Evolutionary conservation across 2,797 vertebrate genomes (phyloP).

Genomic region (Neosilurus mollespiculum): DNA sequence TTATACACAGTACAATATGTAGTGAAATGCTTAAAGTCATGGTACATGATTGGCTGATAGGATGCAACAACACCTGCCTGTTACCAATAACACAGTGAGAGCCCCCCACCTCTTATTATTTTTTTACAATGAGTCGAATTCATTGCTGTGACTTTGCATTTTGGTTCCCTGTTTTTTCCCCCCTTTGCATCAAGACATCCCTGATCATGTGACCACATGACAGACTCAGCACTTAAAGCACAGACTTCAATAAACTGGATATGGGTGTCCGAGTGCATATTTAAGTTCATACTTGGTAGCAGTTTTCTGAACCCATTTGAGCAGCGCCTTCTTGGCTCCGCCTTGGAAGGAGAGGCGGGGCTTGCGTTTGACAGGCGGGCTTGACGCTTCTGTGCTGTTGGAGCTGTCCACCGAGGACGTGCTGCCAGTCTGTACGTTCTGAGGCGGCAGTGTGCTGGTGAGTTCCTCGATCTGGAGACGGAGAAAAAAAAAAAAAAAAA

Average conservation of each 20-base stretch:
- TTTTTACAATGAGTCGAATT: too few species aligned
- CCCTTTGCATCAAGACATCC: neutral
- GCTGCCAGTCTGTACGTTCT: constrained; percentile 84
- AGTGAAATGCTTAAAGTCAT: too few species aligned
- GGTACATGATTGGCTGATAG: neutral
- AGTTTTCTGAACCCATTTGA: constrained; percentile 92
- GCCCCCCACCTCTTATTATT: too few species aligned
- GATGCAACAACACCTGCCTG: neutral
- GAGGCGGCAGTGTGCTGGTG: constrained; percentile 88
- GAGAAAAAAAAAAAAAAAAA: neutral
- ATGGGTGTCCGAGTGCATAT: neutral
- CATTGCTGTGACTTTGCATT: too few species aligned
- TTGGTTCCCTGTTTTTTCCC: neutral
- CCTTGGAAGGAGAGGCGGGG: constrained; percentile 83
- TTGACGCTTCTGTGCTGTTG: constrained; percentile 84
- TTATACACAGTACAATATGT: too few species aligned
- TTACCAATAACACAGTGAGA: too few species aligned
- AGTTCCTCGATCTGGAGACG: constrained; percentile 88
- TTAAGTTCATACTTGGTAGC: constrained; percentile 80
- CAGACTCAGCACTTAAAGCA: neutral
- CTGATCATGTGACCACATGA: neutral
- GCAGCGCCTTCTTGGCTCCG: constrained; percentile 87
- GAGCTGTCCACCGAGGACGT: constrained; percentile 89
- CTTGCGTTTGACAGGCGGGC: constrained; percentile 91
- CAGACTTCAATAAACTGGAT: neutral